Conservation (phyloP, 2,888 invertebrate species). For the Blastobasis lacticolella region DNA sequence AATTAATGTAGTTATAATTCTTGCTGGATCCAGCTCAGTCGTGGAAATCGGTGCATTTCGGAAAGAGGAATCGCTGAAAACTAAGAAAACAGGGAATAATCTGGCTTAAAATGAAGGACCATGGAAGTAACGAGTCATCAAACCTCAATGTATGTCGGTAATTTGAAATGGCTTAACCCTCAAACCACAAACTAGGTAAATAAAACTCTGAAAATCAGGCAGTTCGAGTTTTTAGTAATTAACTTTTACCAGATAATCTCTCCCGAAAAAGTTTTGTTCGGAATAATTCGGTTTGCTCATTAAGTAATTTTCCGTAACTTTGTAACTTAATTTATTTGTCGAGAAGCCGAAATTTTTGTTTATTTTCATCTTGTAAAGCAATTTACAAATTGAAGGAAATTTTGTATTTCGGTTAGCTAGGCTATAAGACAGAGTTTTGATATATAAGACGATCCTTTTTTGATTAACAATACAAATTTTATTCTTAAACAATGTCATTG, state of each 20-base stretch:
- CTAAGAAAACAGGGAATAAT: slow-evolving; percentile 12
- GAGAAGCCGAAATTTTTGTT: too few relatives aligned
- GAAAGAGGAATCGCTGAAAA: slow-evolving; percentile 17
- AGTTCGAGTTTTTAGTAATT: slow-evolving; percentile 14
- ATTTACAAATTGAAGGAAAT: not conserved
- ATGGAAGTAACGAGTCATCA: slow-evolving; percentile 24
- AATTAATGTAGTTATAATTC: slow-evolving; percentile 44
- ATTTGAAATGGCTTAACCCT: not conserved
- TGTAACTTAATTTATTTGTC: too few relatives aligned
- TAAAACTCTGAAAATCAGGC: not conserved
- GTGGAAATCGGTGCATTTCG: slow-evolving; percentile 30
- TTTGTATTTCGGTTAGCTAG: not conserved
- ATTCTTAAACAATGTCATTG: too few relatives aligned
- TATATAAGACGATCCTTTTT: too few relatives aligned
- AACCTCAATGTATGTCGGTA: slow-evolving; percentile 41
- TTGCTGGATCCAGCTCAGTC: slow-evolving; percentile 42
- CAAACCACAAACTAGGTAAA: not conserved
- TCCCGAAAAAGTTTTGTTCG: not conserved
- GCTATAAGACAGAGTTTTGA: too few relatives aligned
- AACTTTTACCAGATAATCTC: slow-evolving; percentile 6
- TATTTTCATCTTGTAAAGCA: too few relatives aligned
- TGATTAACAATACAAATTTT: too few relatives aligned
- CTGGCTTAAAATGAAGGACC: slow-evolving; percentile 30
- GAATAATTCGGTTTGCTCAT: not conserved
- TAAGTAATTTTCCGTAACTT: not conserved